Evolutionary conservation across 2,888 invertebrate genomes (phyloP).

Genomic region (Rhamnusium bicolor): DNA sequence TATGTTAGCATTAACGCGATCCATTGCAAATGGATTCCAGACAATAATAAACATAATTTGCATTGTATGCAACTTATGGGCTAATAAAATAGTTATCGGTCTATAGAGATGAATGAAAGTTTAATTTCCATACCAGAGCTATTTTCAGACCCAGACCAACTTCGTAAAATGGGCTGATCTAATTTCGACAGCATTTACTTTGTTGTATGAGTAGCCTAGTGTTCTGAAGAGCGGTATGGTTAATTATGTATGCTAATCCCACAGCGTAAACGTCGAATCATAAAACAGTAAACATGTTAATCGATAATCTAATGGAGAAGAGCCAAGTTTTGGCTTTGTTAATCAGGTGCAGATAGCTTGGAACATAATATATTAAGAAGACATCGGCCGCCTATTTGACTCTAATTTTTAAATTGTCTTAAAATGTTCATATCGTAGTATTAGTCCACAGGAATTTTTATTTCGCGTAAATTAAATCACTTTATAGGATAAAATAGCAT

Average conservation of each 20-base stretch:
- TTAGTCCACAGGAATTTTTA: no score
- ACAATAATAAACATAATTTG: slow-evolving; percentile 9
- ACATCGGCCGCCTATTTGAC: no score
- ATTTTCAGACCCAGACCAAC: slow-evolving; percentile 32
- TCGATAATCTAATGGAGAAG: slow-evolving; percentile 5
- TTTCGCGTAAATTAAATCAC: no score
- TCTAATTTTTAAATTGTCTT: no score
- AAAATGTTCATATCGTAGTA: no score
- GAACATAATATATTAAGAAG: no score
- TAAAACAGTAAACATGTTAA: slow-evolving; percentile 3
- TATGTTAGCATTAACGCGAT: background rate
- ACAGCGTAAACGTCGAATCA: background rate
- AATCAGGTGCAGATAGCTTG: no score
- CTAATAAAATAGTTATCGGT: slow-evolving; percentile 48
- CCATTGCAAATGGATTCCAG: background rate
- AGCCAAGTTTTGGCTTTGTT: slow-evolving; percentile 2
- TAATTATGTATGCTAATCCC: background rate
- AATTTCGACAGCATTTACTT: slow-evolving; percentile 41
- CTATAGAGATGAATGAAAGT: slow-evolving; percentile 44
- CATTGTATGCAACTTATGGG: slow-evolving; percentile 4
- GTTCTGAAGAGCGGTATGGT: background rate
- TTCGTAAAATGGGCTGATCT: slow-evolving; percentile 41
- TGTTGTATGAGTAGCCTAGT: background rate
- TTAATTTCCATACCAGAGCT: slow-evolving; percentile 50
- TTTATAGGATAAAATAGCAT: no score